Evolutionary conservation across 2,113 vertebrate genomes (phyloP), one percentile per base, ranked within the genome.

Genomic region (Leuciscus idus): DNA sequence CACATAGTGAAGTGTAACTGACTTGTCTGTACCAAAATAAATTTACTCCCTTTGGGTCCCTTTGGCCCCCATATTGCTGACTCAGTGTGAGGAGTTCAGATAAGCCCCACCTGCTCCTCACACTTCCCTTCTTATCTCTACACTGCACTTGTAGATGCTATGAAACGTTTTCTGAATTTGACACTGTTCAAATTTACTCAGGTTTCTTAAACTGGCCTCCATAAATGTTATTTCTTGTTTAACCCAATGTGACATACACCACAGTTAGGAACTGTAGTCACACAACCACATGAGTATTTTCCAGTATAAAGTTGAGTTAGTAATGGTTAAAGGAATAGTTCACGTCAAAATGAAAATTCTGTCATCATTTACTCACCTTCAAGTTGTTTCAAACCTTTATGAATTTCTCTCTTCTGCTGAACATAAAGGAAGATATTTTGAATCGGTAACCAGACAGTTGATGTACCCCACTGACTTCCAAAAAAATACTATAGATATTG

Each of bases 101-200:
- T 86, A 86, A 84, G 68, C 59, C 48, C 78, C n/a, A 73, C 19
- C 26, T 36, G 43, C 23, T 59, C 39, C 17, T 72, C 57, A 81
- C 66, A 50, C 28, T 26, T 78, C n/a, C 23, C 50, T 62, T 64
- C 33, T 80, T 89, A 90, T 89, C 90, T 84, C 23, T 43, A 21
- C 33, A 21, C 26, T 82, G 55, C 85, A 88, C 55, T 81, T 19
- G 19, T 33, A 77, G 48, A 59, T 28, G 46, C 59, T 61, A 3
- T 73, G 77, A 81, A 68, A 82, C 12, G 15, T n/a, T 68, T 66
- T 66, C 52, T 78, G 59, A 80, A 70, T 30, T 48, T 59, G 19
- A 61, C 59, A 30, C 28, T 81, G n/a, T 70, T 52, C 1, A 83
- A 52, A 52, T 23, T 30, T 33, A 33, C 26, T 33, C 50, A 23